phyloP scores from a whole-genome alignment of 2,113 vertebrate species.

The Cryptotis parvus region DNA sequence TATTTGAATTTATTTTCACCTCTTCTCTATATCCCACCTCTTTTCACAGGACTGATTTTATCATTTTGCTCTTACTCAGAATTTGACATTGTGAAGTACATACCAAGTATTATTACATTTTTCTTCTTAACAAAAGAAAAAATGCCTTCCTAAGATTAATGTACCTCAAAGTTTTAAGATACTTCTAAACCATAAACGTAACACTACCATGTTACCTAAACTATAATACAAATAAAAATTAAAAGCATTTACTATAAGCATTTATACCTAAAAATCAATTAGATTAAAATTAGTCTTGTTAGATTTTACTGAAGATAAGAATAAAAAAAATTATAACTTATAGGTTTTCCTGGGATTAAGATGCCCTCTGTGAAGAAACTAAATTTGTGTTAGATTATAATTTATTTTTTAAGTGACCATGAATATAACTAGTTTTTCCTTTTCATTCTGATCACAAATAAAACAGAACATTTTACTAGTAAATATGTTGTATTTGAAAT shows the following conservation, averaged over 20 bases:
- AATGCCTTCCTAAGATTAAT: background rate
- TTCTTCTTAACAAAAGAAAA: background rate
- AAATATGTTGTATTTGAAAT: constrained; percentile 54
- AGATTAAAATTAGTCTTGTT: background rate
- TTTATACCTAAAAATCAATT: constrained; percentile 44
- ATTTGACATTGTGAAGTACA: constrained; percentile 25
- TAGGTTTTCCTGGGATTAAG: constrained; percentile 5
- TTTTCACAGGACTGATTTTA: background rate
- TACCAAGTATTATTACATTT: background rate
- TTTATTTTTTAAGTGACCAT: background rate
- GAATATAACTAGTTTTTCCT: constrained; percentile 36
- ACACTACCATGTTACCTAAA: too few species aligned
- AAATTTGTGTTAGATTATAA: constrained; percentile 6
- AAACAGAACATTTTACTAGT: constrained; percentile 51
- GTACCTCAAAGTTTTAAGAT: too few species aligned
- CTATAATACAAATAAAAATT: too few species aligned
- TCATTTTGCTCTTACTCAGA: constrained; percentile 3
- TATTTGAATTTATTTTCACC: constrained; percentile 44
- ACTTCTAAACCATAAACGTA: too few species aligned
- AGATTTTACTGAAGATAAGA: constrained; percentile 5
- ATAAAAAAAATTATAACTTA: constrained; percentile 33
- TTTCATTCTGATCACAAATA: constrained; percentile 59
- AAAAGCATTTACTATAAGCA: constrained; percentile 45
- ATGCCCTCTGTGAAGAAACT: background rate
- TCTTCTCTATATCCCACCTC: background rate